A percentile compares a stretch with the other conserved stretches of the same genome.
Conservation (phyloP, 2,888 invertebrate species). For the Xestia xanthographa region DNA sequence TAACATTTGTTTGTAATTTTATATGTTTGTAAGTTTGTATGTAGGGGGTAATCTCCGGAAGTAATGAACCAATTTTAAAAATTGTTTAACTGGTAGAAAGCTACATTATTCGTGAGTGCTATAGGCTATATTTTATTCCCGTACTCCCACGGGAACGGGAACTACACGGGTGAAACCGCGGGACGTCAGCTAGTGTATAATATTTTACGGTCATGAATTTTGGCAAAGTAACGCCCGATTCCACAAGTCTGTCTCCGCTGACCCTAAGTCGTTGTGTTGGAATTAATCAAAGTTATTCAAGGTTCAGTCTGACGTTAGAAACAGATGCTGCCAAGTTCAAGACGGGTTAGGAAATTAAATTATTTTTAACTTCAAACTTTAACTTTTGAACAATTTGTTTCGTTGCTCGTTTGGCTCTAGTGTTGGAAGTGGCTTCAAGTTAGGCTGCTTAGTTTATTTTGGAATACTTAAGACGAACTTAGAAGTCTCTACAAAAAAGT, state of each 20-base stretch:
- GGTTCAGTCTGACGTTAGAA: constrained; percentile 41
- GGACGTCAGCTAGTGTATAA: too few species aligned
- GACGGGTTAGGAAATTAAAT: constrained; percentile 51
- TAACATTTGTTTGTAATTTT: too few species aligned
- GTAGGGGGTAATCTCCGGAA: too few species aligned
- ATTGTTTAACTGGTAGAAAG: too few species aligned
- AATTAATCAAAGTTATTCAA: constrained; percentile 65
- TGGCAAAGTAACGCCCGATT: background rate
- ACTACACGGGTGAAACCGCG: too few species aligned
- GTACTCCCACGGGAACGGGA: too few species aligned
- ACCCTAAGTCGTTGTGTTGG: constrained; percentile 44
- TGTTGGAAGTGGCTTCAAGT: constrained; percentile 40
- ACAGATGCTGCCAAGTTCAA: constrained; percentile 55
- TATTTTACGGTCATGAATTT: background rate
- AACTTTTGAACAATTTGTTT: constrained; percentile 43
- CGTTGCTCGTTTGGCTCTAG: constrained; percentile 33
- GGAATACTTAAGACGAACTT: constrained; percentile 12
- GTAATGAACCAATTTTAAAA: too few species aligned
- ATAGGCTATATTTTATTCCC: too few species aligned
- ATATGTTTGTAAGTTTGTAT: too few species aligned
- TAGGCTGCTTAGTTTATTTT: constrained; percentile 19
- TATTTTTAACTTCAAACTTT: constrained; percentile 49
- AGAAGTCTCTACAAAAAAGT: background rate
- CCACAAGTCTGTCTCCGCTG: background rate
- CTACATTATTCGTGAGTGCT: too few species aligned